phyloP scores from a whole-genome alignment of 2,888 invertebrate genomes.

The Dilophus febrilis region DNA sequence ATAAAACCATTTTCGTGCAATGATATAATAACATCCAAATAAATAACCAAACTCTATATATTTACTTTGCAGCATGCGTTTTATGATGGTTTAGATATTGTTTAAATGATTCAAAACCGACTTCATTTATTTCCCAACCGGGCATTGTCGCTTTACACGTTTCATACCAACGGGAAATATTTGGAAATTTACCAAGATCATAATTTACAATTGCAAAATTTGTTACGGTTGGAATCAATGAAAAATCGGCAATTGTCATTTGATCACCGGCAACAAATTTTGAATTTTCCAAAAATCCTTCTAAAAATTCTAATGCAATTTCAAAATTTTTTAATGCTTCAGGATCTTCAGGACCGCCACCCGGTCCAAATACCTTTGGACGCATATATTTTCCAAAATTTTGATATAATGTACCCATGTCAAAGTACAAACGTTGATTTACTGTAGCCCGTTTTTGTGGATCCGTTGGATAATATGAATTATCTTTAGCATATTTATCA shows the following conservation, averaged over 20 bases:
- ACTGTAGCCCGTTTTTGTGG: conserved; percentile 49
- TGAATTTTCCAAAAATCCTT: conserved; percentile 52
- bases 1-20: no score
- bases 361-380: conserved; percentile 25
- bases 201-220: conserved; percentile 48
- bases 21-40: no score
- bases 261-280: conserved; percentile 55
- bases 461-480: conserved; percentile 48
- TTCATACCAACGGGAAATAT: conserved; percentile 45
- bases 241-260: conserved; percentile 62
- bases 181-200: conserved; percentile 50
- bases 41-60: no score
- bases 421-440: conserved; percentile 56
- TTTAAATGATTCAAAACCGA: no score
- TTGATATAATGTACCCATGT: conserved; percentile 47
- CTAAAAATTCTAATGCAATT: conserved; percentile 47
- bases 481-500: conserved; percentile 30
- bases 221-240: conserved; percentile 47
- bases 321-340: conserved; percentile 50
- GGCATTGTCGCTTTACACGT: conserved; percentile 39
- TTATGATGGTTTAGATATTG: no score
- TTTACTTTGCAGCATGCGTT: no score
- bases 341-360: conserved; percentile 41
- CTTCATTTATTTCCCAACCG: conserved; percentile 41
- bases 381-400: conserved; percentile 45